These are phyloP conservation scores for Andrena praecox DNA, from an alignment of 2,888 invertebrate species.

Conservation along the genomic window DNA sequence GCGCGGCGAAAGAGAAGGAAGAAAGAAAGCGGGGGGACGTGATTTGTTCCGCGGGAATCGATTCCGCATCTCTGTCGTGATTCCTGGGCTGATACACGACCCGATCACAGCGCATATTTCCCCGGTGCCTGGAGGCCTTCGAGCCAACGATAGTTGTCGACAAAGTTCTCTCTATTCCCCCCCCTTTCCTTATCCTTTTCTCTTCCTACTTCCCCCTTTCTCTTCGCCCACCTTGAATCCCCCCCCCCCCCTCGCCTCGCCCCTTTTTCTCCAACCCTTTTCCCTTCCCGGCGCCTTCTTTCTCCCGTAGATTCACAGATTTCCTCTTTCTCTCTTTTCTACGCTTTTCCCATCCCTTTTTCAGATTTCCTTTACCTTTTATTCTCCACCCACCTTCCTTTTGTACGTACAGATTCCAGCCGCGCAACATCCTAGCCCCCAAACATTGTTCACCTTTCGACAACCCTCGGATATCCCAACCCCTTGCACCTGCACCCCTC, in stretches of 20 bases:
- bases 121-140: constrained; percentile 57
- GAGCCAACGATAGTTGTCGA: constrained; percentile 56
- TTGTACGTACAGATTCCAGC: constrained; percentile 8
- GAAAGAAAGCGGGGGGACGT: constrained; percentile 22
- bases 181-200: background rate
- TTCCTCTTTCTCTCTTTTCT: background rate
- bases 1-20: background rate
- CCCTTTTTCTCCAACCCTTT: background rate
- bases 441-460: constrained; percentile 43
- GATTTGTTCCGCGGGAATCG: constrained; percentile 62
- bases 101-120: constrained; percentile 63
- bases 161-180: constrained; percentile 49
- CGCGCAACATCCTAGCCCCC: constrained; percentile 19
- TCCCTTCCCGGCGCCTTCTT: background rate
- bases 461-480: constrained; percentile 17
- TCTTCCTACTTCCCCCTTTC: constrained; percentile 8
- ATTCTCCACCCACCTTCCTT: background rate
- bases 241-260: background rate
- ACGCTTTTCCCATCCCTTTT: background rate
- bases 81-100: constrained; percentile 54
- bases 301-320: background rate
- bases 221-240: constrained; percentile 7
- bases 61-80: constrained; percentile 55
- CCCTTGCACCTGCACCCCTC: constrained; percentile 12
- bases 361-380: background rate